Conservation (phyloP, 1,140 invertebrate species). For the Sarcophaga bullata region DNA sequence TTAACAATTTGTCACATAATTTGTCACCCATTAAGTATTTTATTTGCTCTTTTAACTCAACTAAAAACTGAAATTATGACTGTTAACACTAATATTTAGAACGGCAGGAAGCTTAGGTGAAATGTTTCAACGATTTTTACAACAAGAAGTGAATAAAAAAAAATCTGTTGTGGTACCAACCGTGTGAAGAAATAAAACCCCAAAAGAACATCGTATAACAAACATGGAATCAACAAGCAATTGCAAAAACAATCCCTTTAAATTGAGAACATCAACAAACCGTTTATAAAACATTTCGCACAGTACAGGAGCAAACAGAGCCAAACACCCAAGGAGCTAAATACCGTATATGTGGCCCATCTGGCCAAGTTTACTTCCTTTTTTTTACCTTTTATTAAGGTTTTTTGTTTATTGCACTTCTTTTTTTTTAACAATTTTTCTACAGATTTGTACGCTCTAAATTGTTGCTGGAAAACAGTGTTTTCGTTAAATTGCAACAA, state of each 20-base stretch:
- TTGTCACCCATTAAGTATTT: conserved; percentile 33
- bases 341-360: too few relatives aligned
- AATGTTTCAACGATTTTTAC: neutral
- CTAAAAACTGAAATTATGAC: conserved; percentile 25
- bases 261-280: conserved; percentile 37
- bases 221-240: neutral
- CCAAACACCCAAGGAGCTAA: too few relatives aligned
- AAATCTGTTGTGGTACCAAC: neutral
- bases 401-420: too few relatives aligned
- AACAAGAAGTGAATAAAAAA: neutral
- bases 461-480: too few relatives aligned
- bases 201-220: conserved; percentile 5
- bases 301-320: too few relatives aligned
- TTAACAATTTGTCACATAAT: conserved; percentile 34
- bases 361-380: too few relatives aligned
- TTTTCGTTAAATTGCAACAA: neutral
- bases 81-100: neutral
- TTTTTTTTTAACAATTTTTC: too few relatives aligned
- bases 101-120: neutral
- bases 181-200: neutral
- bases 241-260: conserved; percentile 34
- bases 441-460: too few relatives aligned
- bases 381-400: too few relatives aligned
- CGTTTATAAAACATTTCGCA: too few relatives aligned
- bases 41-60: neutral